A percentile compares a stretch with the other conserved stretches of the same genome.
Conservation (phyloP, 2,797 vertebrate species). For the Cyclura pinguis region DNA sequence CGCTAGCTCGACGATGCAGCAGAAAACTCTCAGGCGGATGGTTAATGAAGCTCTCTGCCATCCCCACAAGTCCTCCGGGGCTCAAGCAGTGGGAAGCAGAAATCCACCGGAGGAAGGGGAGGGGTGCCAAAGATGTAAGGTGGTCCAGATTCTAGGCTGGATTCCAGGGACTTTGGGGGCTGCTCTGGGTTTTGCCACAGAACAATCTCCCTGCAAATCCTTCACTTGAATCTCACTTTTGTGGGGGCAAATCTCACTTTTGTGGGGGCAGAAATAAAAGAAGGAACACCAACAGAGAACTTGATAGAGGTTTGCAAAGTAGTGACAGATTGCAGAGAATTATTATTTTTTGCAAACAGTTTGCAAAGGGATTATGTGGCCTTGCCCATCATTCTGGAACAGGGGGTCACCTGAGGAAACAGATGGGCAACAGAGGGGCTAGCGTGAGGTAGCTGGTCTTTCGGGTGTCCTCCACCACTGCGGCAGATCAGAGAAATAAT, state of each 20-base stretch:
- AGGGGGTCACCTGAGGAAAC: no score
- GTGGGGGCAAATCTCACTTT: neutral
- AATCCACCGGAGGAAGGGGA: neutral
- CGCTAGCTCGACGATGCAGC: neutral
- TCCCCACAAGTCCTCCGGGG: neutral
- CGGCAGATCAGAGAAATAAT: neutral
- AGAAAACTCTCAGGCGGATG: accelerated
- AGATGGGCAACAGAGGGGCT: no score
- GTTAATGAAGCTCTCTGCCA: accelerated
- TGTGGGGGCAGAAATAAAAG: neutral
- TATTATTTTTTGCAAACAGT: no score
- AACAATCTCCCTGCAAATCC: neutral
- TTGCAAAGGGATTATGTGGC: no score
- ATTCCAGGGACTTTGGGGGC: neutral
- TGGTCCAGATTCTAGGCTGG: neutral
- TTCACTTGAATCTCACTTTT: neutral
- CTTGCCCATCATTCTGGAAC: no score
- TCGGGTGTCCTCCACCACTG: no score
- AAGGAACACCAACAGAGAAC: neutral
- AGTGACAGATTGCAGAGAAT: no score
- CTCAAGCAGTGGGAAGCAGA: neutral
- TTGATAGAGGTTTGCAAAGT: no score
- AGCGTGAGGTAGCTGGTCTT: neutral
- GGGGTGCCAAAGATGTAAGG: no score
- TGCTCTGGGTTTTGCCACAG: neutral